Evolutionary conservation across 1,140 invertebrate genomes (phyloP).

Genomic region (Bombus sibiricus): DNA sequence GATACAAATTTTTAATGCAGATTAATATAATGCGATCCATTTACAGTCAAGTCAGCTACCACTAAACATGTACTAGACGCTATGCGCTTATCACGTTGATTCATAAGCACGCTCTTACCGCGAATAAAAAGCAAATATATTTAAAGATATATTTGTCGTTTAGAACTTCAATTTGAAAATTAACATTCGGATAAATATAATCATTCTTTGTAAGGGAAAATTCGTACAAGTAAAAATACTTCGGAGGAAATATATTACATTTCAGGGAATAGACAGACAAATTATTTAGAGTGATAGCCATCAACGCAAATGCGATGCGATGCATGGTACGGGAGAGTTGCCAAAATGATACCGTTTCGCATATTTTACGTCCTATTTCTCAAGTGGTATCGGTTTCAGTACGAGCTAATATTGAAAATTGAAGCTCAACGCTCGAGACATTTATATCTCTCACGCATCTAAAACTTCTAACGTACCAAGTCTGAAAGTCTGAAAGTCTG

Average conservation of each 20-base stretch:
- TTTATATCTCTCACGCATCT: neutral
- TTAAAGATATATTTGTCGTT: too few relatives aligned
- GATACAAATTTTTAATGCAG: too few relatives aligned
- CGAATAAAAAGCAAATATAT: too few relatives aligned
- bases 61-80: too few relatives aligned
- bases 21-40: too few relatives aligned
- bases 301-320: neutral
- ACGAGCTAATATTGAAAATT: neutral
- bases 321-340: neutral
- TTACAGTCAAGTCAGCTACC: too few relatives aligned
- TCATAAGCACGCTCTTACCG: too few relatives aligned
- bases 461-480: neutral
- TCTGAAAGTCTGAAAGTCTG: too few relatives aligned
- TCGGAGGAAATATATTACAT: neutral
- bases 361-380: neutral
- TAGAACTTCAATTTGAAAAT: too few relatives aligned
- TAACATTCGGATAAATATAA: too few relatives aligned
- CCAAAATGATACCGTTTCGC: neutral
- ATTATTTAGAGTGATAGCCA: conserved; percentile 1
- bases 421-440: neutral
- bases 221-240: neutral
- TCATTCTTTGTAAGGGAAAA: neutral
- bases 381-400: neutral
- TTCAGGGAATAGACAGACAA: neutral
- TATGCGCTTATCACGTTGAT: too few relatives aligned